Base-by-base conservation (phyloP, 2,888 invertebrate genomes). In the Hirtodrosophila trivittata region DNA sequence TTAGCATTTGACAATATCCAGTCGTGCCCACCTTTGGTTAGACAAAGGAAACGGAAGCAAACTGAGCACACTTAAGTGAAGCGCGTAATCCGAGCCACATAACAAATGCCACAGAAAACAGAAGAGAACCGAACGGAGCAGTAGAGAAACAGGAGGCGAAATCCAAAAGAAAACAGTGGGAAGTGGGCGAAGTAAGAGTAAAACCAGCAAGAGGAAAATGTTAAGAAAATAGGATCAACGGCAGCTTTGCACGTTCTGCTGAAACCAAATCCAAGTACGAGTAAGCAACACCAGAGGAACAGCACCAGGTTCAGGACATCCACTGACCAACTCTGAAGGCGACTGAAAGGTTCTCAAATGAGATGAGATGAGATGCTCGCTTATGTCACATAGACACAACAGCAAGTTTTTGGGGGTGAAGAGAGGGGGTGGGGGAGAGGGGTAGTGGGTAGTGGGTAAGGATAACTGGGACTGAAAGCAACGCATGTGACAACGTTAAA, bases 1-100 rank as follows among this genome's bases (percentile, higher is more conserved):
- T 25, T 21, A 5, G 25, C 16, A 43, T 37, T 37, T 28, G 39
- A 9, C 37, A 32, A 14, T 37, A 43, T 39, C 28, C 52, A 32
- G 25, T 41, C 16, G 33, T 32, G 10, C 7, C 21, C 43, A 21
- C n/a, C 21, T 7, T 21, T 14, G 26, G 37, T 21, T 55, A 55
- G 59, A 66, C 59, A 77, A 62, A 81, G 78, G 60, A 66, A 82
- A 58, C 72, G 75, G 75, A 77, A 85, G 78, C 67, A 69, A n/a
- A 82, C 76, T 70, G 80, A 83, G 65, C 83, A 85, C 83, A 78
- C 87, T 83, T 83, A 83, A 83, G 82, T 83, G 87, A 87, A 83
- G 87, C 82, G 87, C 87, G 82, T 83, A 85, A 83, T 83, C 78
- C 87, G 87, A 83, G 83, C 76, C 73, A 78, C 83, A 85, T 64